phyloP scores from a whole-genome alignment of 2,797 vertebrate genomes.

The Gymnocypris eckloni region DNA sequence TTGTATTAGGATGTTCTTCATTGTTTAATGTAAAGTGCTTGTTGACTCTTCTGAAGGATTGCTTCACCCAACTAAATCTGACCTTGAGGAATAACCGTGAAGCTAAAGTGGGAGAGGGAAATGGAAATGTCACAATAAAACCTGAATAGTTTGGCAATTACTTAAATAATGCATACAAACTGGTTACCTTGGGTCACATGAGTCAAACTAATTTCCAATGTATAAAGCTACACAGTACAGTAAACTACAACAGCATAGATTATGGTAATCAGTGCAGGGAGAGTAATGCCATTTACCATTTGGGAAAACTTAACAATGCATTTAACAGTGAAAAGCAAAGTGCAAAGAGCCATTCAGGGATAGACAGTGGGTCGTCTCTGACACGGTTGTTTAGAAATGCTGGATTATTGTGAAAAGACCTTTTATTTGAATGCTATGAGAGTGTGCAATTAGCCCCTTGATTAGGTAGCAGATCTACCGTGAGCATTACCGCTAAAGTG shows the following conservation, averaged over 20 bases:
- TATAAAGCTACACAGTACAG: not conserved
- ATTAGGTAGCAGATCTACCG: constrained; percentile 41
- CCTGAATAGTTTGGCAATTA: not conserved
- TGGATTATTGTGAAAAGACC: constrained; percentile 27
- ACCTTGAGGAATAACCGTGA: not conserved
- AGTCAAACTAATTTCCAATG: not conserved
- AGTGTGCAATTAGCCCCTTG: constrained; percentile 38
- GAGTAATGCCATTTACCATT: not conserved
- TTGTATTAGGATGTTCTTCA: not conserved
- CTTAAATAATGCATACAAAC: not conserved
- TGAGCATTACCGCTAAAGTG: constrained; percentile 21
- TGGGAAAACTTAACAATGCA: not conserved
- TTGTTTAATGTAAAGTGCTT: not conserved
- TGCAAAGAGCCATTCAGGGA: not conserved
- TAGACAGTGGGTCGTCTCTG: not conserved
- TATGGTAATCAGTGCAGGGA: not conserved
- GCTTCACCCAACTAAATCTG: not conserved
- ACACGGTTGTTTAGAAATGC: constrained; percentile 28
- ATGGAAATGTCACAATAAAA: not conserved
- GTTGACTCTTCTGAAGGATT: not conserved
- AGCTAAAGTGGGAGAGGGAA: not conserved
- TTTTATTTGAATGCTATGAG: constrained; percentile 71
- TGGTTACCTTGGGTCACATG: not conserved
- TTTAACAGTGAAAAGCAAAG: not conserved
- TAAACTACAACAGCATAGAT: not conserved